Evolutionary conservation across 1,140 invertebrate species (phyloP).

Genomic region (Caenorhabditis briggsae): DNA sequence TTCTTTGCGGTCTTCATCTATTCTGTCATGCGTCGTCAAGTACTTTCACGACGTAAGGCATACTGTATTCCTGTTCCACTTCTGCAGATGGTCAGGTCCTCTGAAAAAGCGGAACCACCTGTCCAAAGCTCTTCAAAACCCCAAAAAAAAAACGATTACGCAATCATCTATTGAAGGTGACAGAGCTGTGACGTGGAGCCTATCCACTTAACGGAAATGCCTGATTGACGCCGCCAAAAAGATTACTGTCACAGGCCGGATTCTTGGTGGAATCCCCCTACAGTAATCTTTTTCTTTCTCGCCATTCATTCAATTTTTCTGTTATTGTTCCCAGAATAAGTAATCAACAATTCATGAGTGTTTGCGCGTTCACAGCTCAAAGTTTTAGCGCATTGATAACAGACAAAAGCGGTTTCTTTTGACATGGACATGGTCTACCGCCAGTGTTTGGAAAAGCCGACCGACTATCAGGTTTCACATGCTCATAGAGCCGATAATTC

Average conservation of each 20-base stretch:
- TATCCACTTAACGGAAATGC: slow-evolving; percentile 43
- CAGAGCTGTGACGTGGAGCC: slow-evolving; percentile 13
- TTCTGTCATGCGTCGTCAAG: slow-evolving; percentile 23
- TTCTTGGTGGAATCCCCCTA: background rate
- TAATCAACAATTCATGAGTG: background rate
- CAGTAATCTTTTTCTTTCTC: background rate
- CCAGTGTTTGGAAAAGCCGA: slow-evolving; percentile 23
- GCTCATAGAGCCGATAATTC: slow-evolving; percentile 17
- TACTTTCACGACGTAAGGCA: background rate
- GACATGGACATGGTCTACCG: slow-evolving; percentile 55
- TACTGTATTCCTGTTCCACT: slow-evolving; percentile 33
- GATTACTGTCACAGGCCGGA: slow-evolving; percentile 16
- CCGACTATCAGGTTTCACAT: slow-evolving; percentile 18
- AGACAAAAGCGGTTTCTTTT: slow-evolving; percentile 54
- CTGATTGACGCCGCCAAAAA: slow-evolving; percentile 28
- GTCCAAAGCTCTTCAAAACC: background rate
- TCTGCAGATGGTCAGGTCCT: slow-evolving; percentile 24
- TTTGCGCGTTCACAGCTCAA: slow-evolving; percentile 24
- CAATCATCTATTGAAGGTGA: slow-evolving; percentile 44
- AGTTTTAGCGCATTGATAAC: slow-evolving; percentile 45
- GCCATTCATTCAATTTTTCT: background rate
- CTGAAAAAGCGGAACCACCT: slow-evolving; percentile 34
- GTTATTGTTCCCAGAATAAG: background rate
- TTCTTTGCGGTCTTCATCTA: slow-evolving; percentile 3
- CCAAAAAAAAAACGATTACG: slow-evolving; percentile 15